Conservation (phyloP, 1,140 invertebrate species). For the Calycopis cecrops region DNA sequence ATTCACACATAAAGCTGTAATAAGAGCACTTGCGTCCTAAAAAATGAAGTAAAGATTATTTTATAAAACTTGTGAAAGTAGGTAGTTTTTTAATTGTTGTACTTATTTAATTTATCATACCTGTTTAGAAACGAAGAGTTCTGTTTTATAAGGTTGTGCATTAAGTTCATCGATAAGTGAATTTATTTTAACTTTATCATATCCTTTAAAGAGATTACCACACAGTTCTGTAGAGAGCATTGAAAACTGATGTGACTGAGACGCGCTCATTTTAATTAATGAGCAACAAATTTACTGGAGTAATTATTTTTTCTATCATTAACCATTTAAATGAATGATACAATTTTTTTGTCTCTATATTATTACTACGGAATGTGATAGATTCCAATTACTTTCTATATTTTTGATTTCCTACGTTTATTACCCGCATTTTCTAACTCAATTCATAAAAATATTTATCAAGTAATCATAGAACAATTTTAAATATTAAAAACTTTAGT, state of each 20-base stretch:
- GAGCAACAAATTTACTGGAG: not conserved
- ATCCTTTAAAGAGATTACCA: constrained; percentile 46
- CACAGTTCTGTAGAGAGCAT: constrained; percentile 45
- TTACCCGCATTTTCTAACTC: too few relatives aligned
- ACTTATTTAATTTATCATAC: constrained; percentile 31
- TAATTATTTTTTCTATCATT: too few relatives aligned
- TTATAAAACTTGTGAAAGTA: not conserved
- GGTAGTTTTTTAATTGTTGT: too few relatives aligned
- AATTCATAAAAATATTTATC: too few relatives aligned
- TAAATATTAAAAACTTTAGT: too few relatives aligned
- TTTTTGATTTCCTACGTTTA: too few relatives aligned
- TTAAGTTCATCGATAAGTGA: constrained; percentile 57
- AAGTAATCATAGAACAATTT: too few relatives aligned
- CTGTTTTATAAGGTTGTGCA: constrained; percentile 48
- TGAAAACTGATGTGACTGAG: constrained; percentile 37
- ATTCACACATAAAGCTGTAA: constrained; percentile 46
- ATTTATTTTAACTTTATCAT: constrained; percentile 46
- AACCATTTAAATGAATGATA: too few relatives aligned
- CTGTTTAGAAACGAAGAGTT: constrained; percentile 48
- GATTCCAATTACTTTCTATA: too few relatives aligned
- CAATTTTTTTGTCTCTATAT: too few relatives aligned
- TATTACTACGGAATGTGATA: too few relatives aligned
- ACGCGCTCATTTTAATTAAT: constrained; percentile 21
- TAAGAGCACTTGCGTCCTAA: constrained; percentile 47
- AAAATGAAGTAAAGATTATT: constrained; percentile 20